phyloP scores from a whole-genome alignment of 2,888 invertebrate species.

The Folsomia candida region DNA sequence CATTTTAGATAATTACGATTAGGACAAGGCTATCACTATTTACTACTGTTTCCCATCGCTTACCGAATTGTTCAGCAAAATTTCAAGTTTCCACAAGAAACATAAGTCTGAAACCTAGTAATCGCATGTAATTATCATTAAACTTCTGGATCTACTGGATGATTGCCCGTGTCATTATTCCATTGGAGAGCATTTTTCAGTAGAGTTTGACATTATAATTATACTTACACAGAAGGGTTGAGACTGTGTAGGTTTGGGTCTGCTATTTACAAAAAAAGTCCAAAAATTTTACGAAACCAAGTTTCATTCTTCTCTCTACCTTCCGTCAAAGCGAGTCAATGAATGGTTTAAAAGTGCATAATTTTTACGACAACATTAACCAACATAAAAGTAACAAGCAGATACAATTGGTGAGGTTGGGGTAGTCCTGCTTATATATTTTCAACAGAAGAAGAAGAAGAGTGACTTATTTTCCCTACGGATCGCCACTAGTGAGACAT shows the following conservation, averaged over 20 bases:
- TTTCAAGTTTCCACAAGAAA: constrained; percentile 14
- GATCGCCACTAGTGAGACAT: neutral
- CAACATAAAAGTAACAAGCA: neutral
- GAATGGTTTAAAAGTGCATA: constrained; percentile 28
- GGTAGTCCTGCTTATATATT: constrained; percentile 16
- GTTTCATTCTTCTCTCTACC: neutral
- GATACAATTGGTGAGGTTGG: neutral
- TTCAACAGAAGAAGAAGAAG: too few species aligned
- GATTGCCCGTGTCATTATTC: constrained; percentile 33
- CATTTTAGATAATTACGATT: too few species aligned
- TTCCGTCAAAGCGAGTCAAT: constrained; percentile 12
- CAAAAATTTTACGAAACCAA: too few species aligned
- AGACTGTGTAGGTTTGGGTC: too few species aligned
- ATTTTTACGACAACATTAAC: constrained; percentile 27
- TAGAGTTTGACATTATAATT: constrained; percentile 18
- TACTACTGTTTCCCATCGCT: too few species aligned
- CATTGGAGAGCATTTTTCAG: constrained; percentile 12
- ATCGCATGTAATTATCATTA: constrained; percentile 37
- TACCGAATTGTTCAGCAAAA: too few species aligned
- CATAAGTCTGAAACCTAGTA: constrained; percentile 21
- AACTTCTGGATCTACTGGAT: constrained; percentile 20
- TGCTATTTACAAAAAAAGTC: too few species aligned
- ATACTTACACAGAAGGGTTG: constrained; percentile 8
- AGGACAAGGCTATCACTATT: neutral
- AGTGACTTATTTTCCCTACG: too few species aligned